These are phyloP conservation scores for Channa striata DNA, from an alignment of 2,797 vertebrate genomes.

Conservation along the genomic window DNA sequence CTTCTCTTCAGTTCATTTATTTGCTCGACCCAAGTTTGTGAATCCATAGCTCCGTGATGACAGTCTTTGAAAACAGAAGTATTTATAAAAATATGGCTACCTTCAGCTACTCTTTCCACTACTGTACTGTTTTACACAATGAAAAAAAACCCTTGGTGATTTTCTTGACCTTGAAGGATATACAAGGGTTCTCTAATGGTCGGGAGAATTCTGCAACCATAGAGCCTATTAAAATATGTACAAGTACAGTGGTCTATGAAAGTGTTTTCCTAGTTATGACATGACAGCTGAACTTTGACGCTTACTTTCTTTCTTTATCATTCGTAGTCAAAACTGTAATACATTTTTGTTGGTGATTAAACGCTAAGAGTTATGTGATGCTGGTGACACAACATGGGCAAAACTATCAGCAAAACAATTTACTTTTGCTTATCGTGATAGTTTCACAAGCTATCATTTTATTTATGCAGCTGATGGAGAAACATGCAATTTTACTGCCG, in stretches of 20 bases:
- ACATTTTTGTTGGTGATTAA: slow-evolving; percentile 9
- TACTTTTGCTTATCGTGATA: slow-evolving; percentile 7
- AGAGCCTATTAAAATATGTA: slow-evolving; percentile 46
- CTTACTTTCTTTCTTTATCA: slow-evolving; percentile 11
- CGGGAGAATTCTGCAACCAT: slow-evolving; percentile 15
- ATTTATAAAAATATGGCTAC: slow-evolving; percentile 8
- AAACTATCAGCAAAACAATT: slow-evolving; percentile 31
- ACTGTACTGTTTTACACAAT: slow-evolving; percentile 16
- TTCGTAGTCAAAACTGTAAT: slow-evolving; percentile 5
- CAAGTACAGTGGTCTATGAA: slow-evolving; percentile 1
- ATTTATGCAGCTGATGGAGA: slow-evolving; percentile 5
- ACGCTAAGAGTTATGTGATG: slow-evolving; percentile 1
- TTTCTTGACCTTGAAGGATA: slow-evolving; percentile 49
- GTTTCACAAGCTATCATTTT: slow-evolving; percentile 28
- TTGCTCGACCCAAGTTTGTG: slow-evolving; percentile 10
- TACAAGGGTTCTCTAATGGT: slow-evolving; percentile 25
- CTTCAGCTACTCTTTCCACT: slow-evolving; percentile 5
- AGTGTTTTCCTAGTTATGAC: slow-evolving; percentile 12
- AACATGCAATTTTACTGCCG: slow-evolving; percentile 9
- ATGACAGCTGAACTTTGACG: slow-evolving; percentile 13
- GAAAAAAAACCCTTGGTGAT: background rate
- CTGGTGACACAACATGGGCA: background rate
- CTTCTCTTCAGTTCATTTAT: slow-evolving; percentile 34
- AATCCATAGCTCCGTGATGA: slow-evolving; percentile 5
- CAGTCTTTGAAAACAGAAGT: slow-evolving; percentile 8